Percentiles rank a stretch among this genome's conserved stretches.
Conservation (phyloP, 2,888 invertebrate species). For the Choreutis nemorana region DNA sequence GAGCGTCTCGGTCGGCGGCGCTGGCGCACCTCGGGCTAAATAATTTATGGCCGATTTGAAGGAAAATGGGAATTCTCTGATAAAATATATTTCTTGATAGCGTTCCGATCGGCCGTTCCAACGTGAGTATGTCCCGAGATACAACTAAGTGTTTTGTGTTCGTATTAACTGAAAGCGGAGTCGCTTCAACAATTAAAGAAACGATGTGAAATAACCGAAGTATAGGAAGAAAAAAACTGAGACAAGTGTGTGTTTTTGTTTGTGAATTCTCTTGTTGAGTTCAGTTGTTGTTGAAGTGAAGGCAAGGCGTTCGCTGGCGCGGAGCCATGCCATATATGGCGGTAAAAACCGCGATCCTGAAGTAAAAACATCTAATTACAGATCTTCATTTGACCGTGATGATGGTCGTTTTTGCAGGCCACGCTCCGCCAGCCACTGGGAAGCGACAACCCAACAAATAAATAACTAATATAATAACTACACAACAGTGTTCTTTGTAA, state of each 20-base stretch:
- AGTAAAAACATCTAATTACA: constrained; percentile 52
- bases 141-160: too few relatives aligned
- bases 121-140: constrained; percentile 16
- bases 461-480: constrained; percentile 15
- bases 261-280: too few relatives aligned
- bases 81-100: constrained; percentile 29
- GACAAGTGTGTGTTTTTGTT: too few relatives aligned
- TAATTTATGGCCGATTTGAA: constrained; percentile 50
- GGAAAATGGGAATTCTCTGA: constrained; percentile 46
- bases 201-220: too few relatives aligned
- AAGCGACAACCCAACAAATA: constrained; percentile 35
- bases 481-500: too few relatives aligned
- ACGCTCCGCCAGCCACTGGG: constrained; percentile 30
- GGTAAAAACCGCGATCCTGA: background rate
- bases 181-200: too few relatives aligned
- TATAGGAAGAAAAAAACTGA: too few relatives aligned
- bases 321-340: constrained; percentile 3
- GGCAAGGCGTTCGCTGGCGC: constrained; percentile 44
- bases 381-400: constrained; percentile 63
- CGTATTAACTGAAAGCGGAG: too few relatives aligned
- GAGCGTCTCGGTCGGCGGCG: constrained; percentile 30
- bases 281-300: constrained; percentile 38
- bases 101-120: constrained; percentile 14
- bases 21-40: constrained; percentile 37
- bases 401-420: constrained; percentile 37